A percentile compares a stretch with the other conserved stretches of the same genome.
These are phyloP conservation scores for Bucco capensis DNA, from an alignment of 2,113 vertebrate species.

Conservation along the genomic window DNA sequence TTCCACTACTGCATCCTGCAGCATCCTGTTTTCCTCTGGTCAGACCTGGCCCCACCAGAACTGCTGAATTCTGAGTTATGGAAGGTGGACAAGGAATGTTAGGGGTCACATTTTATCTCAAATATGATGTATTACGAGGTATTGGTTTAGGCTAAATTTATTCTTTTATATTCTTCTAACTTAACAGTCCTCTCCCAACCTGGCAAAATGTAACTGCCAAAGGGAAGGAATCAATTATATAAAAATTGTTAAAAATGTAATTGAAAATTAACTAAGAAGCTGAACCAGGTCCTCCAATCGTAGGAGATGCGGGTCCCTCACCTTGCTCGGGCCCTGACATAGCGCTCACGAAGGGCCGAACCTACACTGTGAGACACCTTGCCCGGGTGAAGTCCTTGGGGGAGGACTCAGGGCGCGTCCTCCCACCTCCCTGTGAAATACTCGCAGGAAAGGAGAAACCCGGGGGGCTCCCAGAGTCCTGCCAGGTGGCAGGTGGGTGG, in stretches of 20 bases:
- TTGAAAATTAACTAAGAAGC: too few relatives aligned
- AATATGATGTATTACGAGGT: too few relatives aligned
- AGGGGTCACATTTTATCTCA: too few relatives aligned
- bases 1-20: accelerated
- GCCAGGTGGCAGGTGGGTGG: background rate
- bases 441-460: background rate
- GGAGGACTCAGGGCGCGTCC: background rate
- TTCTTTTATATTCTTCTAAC: too few relatives aligned
- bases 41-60: background rate
- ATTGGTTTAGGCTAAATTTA: too few relatives aligned
- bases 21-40: too few relatives aligned
- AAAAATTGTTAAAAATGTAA: background rate
- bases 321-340: accelerated
- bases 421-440: too few relatives aligned
- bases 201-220: too few relatives aligned
- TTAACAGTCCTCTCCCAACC: background rate
- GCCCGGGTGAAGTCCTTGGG: background rate
- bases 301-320: accelerated
- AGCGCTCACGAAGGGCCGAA: too few relatives aligned
- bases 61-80: accelerated
- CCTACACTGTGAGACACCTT: accelerated
- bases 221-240: background rate
- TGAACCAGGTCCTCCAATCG: too few relatives aligned
- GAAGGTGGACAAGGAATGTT: accelerated
- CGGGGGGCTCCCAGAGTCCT: background rate